A percentile compares a stretch with the other conserved stretches of the same genome.
phyloP scores from a whole-genome alignment of 2,888 invertebrate species.

The Parascotia fuliginaria region DNA sequence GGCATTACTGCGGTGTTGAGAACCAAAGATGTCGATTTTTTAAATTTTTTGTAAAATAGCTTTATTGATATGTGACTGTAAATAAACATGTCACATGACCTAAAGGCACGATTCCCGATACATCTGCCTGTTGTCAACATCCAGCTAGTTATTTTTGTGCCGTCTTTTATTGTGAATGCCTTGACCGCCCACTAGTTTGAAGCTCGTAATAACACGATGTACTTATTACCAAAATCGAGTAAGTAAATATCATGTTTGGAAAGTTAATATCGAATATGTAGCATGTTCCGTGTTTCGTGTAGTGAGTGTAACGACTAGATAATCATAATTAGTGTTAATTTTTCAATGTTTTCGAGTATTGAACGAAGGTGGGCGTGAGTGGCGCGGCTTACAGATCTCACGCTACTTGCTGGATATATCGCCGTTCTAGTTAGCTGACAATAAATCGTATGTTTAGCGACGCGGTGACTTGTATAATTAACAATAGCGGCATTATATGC shows the following conservation, averaged over 20 bases:
- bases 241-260: constrained; percentile 49
- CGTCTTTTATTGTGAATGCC: too few relatives aligned
- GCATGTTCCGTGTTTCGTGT: constrained; percentile 32
- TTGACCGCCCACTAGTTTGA: constrained; percentile 51
- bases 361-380: constrained; percentile 54
- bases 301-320: constrained; percentile 41
- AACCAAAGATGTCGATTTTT: constrained; percentile 65
- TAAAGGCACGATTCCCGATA: neutral
- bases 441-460: constrained; percentile 84
- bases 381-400: constrained; percentile 67
- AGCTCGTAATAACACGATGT: constrained; percentile 30
- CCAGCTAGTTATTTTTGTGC: too few relatives aligned
- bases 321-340: constrained; percentile 64
- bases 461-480: constrained; percentile 82
- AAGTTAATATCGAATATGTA: constrained; percentile 58
- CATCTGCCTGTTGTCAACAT: too few relatives aligned
- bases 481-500: constrained; percentile 82
- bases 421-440: constrained; percentile 77
- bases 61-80: constrained; percentile 53
- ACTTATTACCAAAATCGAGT: constrained; percentile 34
- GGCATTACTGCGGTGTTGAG: constrained; percentile 61
- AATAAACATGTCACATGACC: constrained; percentile 39
- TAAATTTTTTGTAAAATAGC: constrained; percentile 60
- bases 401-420: constrained; percentile 63
- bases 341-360: constrained; percentile 68